Percentiles rank a stretch among this genome's conserved stretches.
Evolutionary conservation across 2,888 invertebrate species (phyloP).

Genomic region (Unio pictorum): DNA sequence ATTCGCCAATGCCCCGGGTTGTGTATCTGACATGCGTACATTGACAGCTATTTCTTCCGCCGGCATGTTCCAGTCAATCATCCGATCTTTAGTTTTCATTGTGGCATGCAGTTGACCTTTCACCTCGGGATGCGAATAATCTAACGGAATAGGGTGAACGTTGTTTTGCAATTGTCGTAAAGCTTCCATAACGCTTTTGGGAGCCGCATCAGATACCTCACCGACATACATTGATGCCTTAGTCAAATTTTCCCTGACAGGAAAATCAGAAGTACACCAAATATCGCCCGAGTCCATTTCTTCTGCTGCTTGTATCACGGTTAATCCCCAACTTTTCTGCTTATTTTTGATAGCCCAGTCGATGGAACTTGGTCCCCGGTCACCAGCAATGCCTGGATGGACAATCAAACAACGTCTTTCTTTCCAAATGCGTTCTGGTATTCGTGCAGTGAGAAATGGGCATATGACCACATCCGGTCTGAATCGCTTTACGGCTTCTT

Average conservation of each 20-base stretch:
- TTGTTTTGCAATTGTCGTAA: too few relatives aligned
- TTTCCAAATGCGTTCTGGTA: conserved; percentile 13
- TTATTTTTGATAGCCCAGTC: conserved; percentile 15
- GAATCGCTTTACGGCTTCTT: conserved; percentile 1
- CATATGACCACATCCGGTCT: conserved; percentile 23
- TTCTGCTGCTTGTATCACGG: conserved; percentile 13
- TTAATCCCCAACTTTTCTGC: conserved; percentile 14
- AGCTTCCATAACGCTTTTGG: background rate
- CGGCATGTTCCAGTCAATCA: conserved; percentile 5
- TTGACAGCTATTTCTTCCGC: conserved; percentile 2
- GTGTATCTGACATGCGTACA: conserved; percentile 8
- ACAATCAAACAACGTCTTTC: conserved; percentile 21
- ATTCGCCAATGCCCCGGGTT: conserved; percentile 1
- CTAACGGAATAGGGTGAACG: conserved; percentile 1
- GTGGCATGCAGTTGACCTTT: background rate
- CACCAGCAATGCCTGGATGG: conserved; percentile 26
- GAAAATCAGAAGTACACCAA: conserved; percentile 21
- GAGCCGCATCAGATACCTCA: background rate
- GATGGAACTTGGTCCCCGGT: conserved; percentile 22
- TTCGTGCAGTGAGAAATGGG: conserved; percentile 20
- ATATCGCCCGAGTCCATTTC: conserved; percentile 18
- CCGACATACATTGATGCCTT: conserved; percentile 25
- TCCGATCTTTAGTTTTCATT: conserved; percentile 1
- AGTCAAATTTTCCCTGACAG: conserved; percentile 7
- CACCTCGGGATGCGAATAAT: conserved; percentile 2